Evolutionary conservation across 2,113 vertebrate species (phyloP).

Genomic region (Rhinichthys klamathensis): DNA sequence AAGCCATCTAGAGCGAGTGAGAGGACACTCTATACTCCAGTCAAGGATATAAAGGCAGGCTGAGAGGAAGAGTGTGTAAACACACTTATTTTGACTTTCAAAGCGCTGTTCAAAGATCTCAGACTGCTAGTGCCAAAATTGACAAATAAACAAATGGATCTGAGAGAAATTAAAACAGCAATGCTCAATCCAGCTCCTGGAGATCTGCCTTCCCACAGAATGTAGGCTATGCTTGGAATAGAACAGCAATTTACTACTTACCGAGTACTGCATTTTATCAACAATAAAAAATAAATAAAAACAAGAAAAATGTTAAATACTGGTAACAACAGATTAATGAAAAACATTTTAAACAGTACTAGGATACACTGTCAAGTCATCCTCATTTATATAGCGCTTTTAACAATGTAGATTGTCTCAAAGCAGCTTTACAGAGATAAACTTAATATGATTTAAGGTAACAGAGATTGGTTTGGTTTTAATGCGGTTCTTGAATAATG

Average conservation of each 20-base stretch:
- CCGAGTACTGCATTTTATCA: background rate
- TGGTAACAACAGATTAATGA: background rate
- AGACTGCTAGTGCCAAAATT: background rate
- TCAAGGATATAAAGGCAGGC: constrained; percentile 37
- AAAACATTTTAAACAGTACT: background rate
- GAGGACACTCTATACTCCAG: constrained; percentile 25
- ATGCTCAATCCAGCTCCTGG: background rate
- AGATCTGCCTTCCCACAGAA: background rate
- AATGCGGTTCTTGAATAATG: no score
- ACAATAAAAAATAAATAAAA: background rate
- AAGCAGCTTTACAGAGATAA: no score
- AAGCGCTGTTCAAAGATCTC: background rate
- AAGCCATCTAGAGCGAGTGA: constrained; percentile 43
- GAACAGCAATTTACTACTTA: background rate
- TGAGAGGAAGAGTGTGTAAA: constrained; percentile 26
- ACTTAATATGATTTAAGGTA: no score
- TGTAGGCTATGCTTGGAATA: background rate
- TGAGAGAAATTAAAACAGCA: background rate
- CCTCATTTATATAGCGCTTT: no score
- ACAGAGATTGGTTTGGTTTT: no score
- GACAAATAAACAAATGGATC: background rate
- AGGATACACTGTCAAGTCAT: background rate
- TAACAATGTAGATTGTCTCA: no score
- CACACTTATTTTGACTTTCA: constrained; percentile 30
- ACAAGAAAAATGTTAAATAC: background rate